These are phyloP conservation scores for Xerus inauris DNA, from an alignment of 2,113 vertebrate species.

Conservation along the genomic window DNA sequence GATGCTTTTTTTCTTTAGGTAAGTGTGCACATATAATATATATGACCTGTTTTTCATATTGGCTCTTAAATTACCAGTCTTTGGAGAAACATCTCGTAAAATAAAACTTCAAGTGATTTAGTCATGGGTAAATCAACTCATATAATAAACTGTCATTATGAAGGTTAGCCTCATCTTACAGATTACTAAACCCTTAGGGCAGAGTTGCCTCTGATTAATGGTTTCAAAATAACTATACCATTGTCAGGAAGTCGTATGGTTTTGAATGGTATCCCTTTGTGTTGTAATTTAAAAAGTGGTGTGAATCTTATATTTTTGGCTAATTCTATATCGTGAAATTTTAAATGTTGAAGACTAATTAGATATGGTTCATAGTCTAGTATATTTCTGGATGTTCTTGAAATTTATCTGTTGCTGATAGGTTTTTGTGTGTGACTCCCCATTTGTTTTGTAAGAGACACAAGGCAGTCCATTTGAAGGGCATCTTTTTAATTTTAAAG, in stretches of 20 bases:
- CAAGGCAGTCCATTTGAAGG: background rate
- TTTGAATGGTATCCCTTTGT: slow-evolving; percentile 35
- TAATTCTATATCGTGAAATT: slow-evolving; percentile 1
- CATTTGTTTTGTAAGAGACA: slow-evolving; percentile 1
- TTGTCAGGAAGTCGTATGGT: slow-evolving; percentile 3
- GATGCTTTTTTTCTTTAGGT: background rate
- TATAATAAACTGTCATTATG: slow-evolving; percentile 37
- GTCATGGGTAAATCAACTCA: background rate
- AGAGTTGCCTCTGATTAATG: background rate
- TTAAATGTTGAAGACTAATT: slow-evolving; percentile 18
- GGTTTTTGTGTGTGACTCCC: background rate
- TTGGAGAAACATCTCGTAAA: slow-evolving; percentile 61
- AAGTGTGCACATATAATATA: background rate
- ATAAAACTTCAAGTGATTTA: slow-evolving; percentile 45
- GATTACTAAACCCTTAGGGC: slow-evolving; percentile 2
- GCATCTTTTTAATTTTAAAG: background rate
- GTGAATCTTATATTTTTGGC: background rate
- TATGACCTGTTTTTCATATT: background rate
- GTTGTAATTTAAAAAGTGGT: slow-evolving; percentile 22
- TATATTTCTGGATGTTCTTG: background rate
- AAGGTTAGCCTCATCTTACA: background rate
- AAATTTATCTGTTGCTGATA: background rate
- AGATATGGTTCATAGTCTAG: background rate
- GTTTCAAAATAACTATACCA: slow-evolving; percentile 50
- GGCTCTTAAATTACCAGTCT: slow-evolving; percentile 17